Conservation (phyloP, 2,797 vertebrate genomes). For the Falco concolor region DNA sequence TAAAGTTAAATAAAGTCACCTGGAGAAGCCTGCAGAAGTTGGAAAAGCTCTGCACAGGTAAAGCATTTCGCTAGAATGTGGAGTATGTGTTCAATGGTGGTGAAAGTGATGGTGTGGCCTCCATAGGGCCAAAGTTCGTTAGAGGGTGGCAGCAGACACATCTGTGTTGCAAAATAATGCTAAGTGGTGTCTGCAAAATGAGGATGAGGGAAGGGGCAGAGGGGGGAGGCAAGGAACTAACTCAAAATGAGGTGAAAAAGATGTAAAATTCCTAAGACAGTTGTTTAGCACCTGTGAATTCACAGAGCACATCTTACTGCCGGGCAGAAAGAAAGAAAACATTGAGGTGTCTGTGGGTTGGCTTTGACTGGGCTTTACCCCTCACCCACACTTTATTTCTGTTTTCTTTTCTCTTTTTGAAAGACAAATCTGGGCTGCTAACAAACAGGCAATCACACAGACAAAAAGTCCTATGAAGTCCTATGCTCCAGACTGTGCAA, state of each 20-base stretch:
- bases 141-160: neutral
- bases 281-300: neutral
- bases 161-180: neutral
- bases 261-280: neutral
- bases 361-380: neutral
- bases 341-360: neutral
- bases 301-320: neutral
- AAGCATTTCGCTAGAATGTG: neutral
- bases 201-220: neutral
- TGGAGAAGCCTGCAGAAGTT: neutral
- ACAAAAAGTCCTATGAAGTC: neutral
- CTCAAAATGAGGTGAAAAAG: neutral
- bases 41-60: neutral
- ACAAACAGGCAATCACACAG: neutral
- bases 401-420: neutral
- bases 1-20: neutral
- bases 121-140: neutral
- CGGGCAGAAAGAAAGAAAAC: neutral
- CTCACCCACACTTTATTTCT: neutral
- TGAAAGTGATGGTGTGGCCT: neutral
- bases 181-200: neutral
- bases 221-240: neutral
- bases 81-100: neutral
- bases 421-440: neutral
- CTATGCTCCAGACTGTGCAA: neutral